A percentile compares a stretch with the other conserved stretches of the same genome.
Evolutionary conservation across 2,888 invertebrate species (phyloP).

Genomic region (Aleiodes testaceus): DNA sequence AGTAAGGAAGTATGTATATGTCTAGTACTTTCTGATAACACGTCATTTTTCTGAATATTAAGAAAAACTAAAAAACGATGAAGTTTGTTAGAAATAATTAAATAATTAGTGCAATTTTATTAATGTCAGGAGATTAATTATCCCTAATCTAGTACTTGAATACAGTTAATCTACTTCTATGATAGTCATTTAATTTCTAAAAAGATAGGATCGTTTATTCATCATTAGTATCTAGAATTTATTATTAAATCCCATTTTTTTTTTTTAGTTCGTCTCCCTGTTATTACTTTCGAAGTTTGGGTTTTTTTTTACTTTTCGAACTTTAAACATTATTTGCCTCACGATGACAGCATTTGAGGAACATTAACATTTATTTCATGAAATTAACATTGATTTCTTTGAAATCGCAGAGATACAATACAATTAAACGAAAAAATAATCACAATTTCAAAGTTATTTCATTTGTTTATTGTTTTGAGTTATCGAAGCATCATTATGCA

Average conservation of each 20-base stretch:
- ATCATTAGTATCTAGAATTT: constrained; percentile 3
- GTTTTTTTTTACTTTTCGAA: not conserved
- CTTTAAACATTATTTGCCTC: no score
- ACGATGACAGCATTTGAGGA: no score
- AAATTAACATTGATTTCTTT: no score
- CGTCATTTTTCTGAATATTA: not conserved
- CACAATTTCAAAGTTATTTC: no score
- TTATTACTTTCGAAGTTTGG: not conserved
- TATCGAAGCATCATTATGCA: no score
- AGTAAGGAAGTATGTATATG: constrained; percentile 16
- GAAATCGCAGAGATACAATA: no score
- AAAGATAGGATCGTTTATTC: not conserved
- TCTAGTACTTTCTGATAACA: constrained; percentile 31
- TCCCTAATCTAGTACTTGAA: not conserved
- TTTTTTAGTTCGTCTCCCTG: not conserved
- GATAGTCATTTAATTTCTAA: constrained; percentile 10
- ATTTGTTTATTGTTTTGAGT: no score
- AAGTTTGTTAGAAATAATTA: not conserved
- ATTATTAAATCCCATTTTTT: not conserved
- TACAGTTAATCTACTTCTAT: constrained; percentile 11
- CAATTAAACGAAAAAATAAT: no score
- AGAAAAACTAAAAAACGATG: not conserved
- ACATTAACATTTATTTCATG: no score
- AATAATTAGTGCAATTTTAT: not conserved
- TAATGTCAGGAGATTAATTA: not conserved